Evolutionary conservation across 2,113 vertebrate genomes (phyloP), one percentile per base, ranked within the genome.

Genomic region (Poeciliopsis retropinna): DNA sequence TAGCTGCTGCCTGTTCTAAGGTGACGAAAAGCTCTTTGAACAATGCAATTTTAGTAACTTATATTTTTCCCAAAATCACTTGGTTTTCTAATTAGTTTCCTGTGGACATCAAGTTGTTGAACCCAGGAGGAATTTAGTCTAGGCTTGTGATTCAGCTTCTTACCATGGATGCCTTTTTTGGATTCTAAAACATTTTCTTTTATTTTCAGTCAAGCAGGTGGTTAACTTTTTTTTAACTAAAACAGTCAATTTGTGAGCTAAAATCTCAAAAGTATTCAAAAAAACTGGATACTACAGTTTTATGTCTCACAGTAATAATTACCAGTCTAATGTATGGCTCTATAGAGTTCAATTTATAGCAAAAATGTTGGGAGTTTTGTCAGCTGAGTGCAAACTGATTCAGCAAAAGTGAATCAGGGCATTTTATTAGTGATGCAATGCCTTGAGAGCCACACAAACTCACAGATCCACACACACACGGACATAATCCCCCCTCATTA

Each of bases 401-500:
- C 89, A 90, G 92, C 89, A 93, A 84, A 89, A 87, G 72, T 83
- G 76, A 92, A 84, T 87, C 83, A 80, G 76, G 27, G 76, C 61
- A 79, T 90, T 88, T 90, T 84, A 91, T 93, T 91, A 91, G 88
- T 90, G 90, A 91, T 93, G 92, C 89, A 89, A 91, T 90, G 73
- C 67, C 72, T 84, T 78, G 76, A 79, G 85, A 86, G 77, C 82
- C 73, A 70, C 75, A 60, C 81, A 70, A 65, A 63, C 73, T 64
- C 73, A 72, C 44, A 80, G 75, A 76, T 71, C 69, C 82, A 73
- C 72, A 67, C 83, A 70, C 73, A 62, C 70, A 80, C 70, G 75
- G 71, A 85, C 85, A 82, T 71, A 90, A 86, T 90, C 87, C 90
- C 86, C 87, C 86, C 92, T 95, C 93, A 94, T 94, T 94, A 93